Base-by-base conservation (phyloP, 2,888 invertebrate species). In the Candidula unifasciata region DNA sequence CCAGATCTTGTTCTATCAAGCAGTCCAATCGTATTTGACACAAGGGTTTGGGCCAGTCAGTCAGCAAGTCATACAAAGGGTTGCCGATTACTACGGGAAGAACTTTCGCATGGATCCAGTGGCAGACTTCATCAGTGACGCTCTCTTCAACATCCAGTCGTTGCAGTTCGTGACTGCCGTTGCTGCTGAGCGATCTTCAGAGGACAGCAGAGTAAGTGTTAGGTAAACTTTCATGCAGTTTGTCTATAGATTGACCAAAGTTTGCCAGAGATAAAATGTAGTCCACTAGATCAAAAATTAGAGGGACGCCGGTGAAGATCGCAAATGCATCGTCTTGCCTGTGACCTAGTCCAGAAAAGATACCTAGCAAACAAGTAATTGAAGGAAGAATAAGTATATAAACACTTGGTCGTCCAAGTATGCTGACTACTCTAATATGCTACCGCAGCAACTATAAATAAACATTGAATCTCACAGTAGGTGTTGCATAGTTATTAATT, bases 131-230 rank as follows among this genome's bases (percentile, higher is more conserved):
- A 27, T 24, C 18, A 77, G 76, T 8, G 82, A 82, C 35, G 77
- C 82, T n/a, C 35, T 82, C 33, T 82, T 82, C 44, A 52, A 66
- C 21, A 35, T 77, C 30, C 16, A 52, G 13, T 54, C 37, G 18
- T 35, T 82, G 5, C 66, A 77, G 35, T 82, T 24, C 27, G 76
- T 64, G 8, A 30, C 54, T 24, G 82, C 82, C 6, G 82, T 68
- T 1, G 37, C 82, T 35, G 33, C 37, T 18, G 73, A 27, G 35
- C 60, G 57, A 27, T 44, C 77, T 52, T 16, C 77, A 33, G 33
- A 82, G 52, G 77, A 82, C 54, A 82, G 77, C 33, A 52, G 64
- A 54, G 82, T 77, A 30, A 68, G 77, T 82, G 2, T 3, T 68
- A 13, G 10, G 3, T 21, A 24, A 35, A 68, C 10, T 52, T 10